Conservation (phyloP, 2,888 invertebrate species). For the Hyalella azteca region DNA sequence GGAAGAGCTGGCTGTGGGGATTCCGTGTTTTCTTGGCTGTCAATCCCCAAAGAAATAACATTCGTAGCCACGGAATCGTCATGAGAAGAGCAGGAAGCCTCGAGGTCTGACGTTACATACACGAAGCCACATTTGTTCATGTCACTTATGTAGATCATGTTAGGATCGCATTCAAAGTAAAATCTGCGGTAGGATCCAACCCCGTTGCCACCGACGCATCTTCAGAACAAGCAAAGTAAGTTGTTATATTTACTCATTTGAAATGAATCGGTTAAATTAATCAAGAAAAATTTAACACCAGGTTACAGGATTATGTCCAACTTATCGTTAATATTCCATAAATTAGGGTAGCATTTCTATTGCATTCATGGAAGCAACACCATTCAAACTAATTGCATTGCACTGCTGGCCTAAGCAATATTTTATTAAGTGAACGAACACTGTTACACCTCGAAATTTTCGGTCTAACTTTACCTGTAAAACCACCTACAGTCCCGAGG, state of each 20-base stretch:
- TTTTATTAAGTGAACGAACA: no score
- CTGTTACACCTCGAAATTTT: no score
- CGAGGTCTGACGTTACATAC: background rate
- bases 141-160: background rate
- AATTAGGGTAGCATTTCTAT: no score
- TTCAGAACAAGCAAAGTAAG: background rate
- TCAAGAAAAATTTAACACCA: no score
- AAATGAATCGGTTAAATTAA: no score
- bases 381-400: no score
- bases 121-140: slow-evolving; percentile 13
- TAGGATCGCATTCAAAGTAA: slow-evolving; percentile 6
- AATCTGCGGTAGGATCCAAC: background rate
- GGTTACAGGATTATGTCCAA: no score
- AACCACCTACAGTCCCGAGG: slow-evolving; percentile 32
- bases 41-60: background rate
- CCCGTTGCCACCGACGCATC: background rate
- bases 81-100: background rate
- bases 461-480: slow-evolving; percentile 35
- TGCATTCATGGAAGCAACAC: no score
- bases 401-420: no score
- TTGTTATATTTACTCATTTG: background rate
- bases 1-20: background rate
- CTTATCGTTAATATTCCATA: no score
- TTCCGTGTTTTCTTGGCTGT: background rate
- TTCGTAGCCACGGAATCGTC: background rate